Conservation (phyloP, 1,140 invertebrate genomes). For the Bombus superbus region DNA sequence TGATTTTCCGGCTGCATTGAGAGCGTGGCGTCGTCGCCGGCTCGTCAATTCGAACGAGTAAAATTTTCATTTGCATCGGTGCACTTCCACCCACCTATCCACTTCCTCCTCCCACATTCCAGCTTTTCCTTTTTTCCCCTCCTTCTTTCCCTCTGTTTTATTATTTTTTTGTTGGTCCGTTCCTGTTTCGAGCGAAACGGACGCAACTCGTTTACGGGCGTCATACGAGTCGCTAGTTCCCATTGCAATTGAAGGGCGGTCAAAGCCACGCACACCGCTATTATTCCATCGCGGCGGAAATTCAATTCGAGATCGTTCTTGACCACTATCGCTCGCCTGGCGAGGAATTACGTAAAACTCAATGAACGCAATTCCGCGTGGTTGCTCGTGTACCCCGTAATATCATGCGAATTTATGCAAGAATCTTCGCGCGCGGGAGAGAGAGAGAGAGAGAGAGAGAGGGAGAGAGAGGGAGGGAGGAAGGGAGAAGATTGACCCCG, state of each 20-base stretch:
- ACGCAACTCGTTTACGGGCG: constrained; percentile 70
- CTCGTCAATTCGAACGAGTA: constrained; percentile 17
- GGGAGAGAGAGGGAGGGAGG: not conserved
- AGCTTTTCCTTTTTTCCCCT: not conserved
- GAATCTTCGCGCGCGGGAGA: not conserved
- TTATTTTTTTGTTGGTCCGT: not conserved
- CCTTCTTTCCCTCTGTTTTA: not conserved
- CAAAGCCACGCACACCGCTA: constrained; percentile 69
- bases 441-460: not conserved
- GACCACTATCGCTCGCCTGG: constrained; percentile 46
- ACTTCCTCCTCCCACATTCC: not conserved
- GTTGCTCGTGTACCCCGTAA: constrained; percentile 21
- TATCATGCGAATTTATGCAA: constrained; percentile 39
- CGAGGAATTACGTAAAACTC: constrained; percentile 61
- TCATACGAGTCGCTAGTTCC: constrained; percentile 70
- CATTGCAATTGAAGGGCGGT: constrained; percentile 79
- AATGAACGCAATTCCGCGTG: constrained; percentile 58
- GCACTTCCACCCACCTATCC: not conserved
- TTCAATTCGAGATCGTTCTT: constrained; percentile 76
- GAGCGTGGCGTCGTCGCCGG: not conserved
- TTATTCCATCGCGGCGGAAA: constrained; percentile 72
- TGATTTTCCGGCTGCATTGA: constrained; percentile 9
- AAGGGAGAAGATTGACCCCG: constrained; percentile 47
- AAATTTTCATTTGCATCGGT: constrained; percentile 52
- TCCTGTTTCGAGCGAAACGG: constrained; percentile 58